Base-by-base conservation (phyloP, 1,140 invertebrate genomes). In the Micrasema longulum region DNA sequence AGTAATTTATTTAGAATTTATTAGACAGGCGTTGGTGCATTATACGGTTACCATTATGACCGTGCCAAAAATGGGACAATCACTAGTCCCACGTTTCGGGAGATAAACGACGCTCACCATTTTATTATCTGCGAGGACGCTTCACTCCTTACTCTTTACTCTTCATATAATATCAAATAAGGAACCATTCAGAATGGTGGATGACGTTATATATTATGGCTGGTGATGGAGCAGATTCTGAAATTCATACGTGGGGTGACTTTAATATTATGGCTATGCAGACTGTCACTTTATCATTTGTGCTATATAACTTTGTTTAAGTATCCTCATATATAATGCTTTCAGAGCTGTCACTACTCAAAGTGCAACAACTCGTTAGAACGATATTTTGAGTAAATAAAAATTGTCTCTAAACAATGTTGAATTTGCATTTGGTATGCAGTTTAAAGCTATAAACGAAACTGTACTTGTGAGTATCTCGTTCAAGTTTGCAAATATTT, bases 111-210 rank as follows among this genome's bases (percentile, higher is more conserved):
- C 60, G 45, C 60, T 45, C 12, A 20, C 41, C 60, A 45, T 47
- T n/a, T 26, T 22, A 64, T 45, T 31, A 31, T 64, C 38, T 64
- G 22, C 31, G 60, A 3, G 41, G 60, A 64, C 60, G 31, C 60
- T 31, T 18, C 55, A 55, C 23, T 20, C n/a, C n/a, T n/a, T n/a
- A n/a, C 26, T 31, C 26, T 31, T 31, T 31, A 2, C 26, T 31
- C 26, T 31, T 62, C 35, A 47, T 64, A 64, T 48, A 64, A 64
- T 64, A 64, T 45, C 60, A 64, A 64, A 64, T 64, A 64, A 47
- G 60, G 47, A 64, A 47, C 60, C 38, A 64, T 64, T 47, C 43
- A 64, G 23, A 64, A 47, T 64, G 60, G 60, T 22, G 41, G 60
- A 64, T 64, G 60, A 64, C 60, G 45, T 64, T 47, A 4, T 31